Percentiles rank a stretch among this genome's conserved stretches.
phyloP scores from a whole-genome alignment of 2,888 invertebrate species.

The Scaptomyza cyrtandrae region DNA sequence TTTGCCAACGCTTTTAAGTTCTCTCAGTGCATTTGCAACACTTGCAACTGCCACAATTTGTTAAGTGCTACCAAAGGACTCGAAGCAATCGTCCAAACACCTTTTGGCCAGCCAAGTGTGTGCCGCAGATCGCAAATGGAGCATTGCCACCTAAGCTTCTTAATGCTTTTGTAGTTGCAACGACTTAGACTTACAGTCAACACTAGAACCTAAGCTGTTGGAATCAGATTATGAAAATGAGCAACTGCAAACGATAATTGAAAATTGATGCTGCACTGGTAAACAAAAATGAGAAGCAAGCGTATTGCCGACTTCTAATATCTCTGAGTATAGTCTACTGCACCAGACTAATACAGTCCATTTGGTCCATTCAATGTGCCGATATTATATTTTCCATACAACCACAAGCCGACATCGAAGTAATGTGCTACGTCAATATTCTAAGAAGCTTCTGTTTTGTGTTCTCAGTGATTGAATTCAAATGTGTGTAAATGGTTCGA shows the following conservation, averaged over 20 bases:
- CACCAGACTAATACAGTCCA: slow-evolving; percentile 5
- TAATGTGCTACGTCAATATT: neutral
- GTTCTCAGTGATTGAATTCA: neutral
- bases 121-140: slow-evolving; percentile 24
- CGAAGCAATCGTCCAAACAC: slow-evolving; percentile 21
- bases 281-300: neutral
- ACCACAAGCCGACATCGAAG: neutral
- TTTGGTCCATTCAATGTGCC: slow-evolving; percentile 3
- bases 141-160: slow-evolving; percentile 14
- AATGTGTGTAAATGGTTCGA: neutral
- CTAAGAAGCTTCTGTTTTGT: slow-evolving; percentile 5
- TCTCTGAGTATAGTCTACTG: neutral
- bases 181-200: slow-evolving; percentile 1
- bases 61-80: slow-evolving; percentile 65
- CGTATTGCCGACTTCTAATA: neutral
- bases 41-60: slow-evolving; percentile 55
- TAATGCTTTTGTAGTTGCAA: neutral
- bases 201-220: slow-evolving; percentile 13
- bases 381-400: slow-evolving; percentile 6
- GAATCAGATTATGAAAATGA: slow-evolving; percentile 42
- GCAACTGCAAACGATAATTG: slow-evolving; percentile 2
- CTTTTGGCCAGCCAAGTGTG: slow-evolving; percentile 27
- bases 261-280: slow-evolving; percentile 17
- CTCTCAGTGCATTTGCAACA: slow-evolving; percentile 2
- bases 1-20: neutral